A percentile compares a stretch with the other conserved stretches of the same genome.
phyloP scores from a whole-genome alignment of 2,113 vertebrate species.

The Brachypodius melanocephalos region DNA sequence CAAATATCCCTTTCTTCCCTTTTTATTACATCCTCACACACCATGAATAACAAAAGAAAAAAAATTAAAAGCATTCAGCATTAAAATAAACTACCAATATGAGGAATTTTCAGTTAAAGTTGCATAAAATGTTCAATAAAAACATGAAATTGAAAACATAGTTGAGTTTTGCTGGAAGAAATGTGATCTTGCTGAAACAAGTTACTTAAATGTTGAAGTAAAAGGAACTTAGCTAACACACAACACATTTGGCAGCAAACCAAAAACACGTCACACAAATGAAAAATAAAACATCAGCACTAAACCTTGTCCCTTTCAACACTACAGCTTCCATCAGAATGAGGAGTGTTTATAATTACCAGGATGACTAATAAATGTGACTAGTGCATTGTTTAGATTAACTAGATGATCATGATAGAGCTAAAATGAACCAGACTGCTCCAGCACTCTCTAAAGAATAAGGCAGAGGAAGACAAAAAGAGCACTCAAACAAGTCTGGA shows the following conservation, averaged over 20 bases:
- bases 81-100: not conserved
- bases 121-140: not conserved
- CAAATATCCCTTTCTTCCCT: not conserved
- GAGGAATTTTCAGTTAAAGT: not conserved
- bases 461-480: not conserved
- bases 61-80: not conserved
- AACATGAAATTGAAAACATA: not conserved
- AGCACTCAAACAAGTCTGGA: not conserved
- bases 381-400: not conserved
- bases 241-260: not conserved
- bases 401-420: not conserved
- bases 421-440: not conserved
- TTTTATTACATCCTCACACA: not conserved
- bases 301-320: not conserved
- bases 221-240: not conserved
- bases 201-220: not conserved
- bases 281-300: conserved; percentile 10
- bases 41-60: not conserved
- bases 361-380: not conserved
- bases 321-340: not conserved
- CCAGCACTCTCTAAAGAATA: not conserved
- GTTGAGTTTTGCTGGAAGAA: not conserved
- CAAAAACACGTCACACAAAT: not conserved
- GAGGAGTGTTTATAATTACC: not conserved
- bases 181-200: not conserved